Percentiles rank a stretch among this genome's conserved stretches.
Conservation (phyloP, 37 sponge, comb jelly and placozoan genomes). For the Diacarnus erythraeanus region DNA sequence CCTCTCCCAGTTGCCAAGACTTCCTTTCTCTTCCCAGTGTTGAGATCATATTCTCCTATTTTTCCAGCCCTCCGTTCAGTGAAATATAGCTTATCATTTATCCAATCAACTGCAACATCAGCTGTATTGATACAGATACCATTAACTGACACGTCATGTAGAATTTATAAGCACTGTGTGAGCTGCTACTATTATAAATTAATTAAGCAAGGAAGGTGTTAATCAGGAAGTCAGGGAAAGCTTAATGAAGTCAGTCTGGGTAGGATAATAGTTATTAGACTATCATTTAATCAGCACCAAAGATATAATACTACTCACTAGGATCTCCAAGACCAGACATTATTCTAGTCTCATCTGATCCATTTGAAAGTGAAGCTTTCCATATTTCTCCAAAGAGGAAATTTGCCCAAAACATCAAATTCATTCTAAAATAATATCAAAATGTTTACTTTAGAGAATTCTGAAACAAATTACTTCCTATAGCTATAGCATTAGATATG, state of each 20-base stretch:
- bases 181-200: too few relatives aligned
- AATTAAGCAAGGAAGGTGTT: too few relatives aligned
- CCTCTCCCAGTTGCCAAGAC: background rate
- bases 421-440: background rate
- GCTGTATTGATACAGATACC: background rate
- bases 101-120: constrained; percentile 55
- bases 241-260: background rate
- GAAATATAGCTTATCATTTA: constrained; percentile 42
- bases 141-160: too few relatives aligned
- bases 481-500: too few relatives aligned
- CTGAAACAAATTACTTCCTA: too few relatives aligned
- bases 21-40: background rate
- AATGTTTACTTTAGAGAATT: too few relatives aligned
- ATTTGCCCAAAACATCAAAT: constrained; percentile 9
- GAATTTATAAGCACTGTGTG: too few relatives aligned
- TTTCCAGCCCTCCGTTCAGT: background rate
- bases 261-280: background rate
- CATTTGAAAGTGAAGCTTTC: constrained; percentile 2
- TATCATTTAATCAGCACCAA: too few relatives aligned
- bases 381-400: background rate
- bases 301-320: constrained; percentile 1
- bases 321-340: background rate
- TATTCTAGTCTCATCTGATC: background rate
- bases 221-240: background rate
- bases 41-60: constrained; percentile 36